A percentile compares a stretch with the other conserved stretches of the same genome.
Evolutionary conservation across 2,113 vertebrate species (phyloP).

Genomic region (Elachura formosa): DNA sequence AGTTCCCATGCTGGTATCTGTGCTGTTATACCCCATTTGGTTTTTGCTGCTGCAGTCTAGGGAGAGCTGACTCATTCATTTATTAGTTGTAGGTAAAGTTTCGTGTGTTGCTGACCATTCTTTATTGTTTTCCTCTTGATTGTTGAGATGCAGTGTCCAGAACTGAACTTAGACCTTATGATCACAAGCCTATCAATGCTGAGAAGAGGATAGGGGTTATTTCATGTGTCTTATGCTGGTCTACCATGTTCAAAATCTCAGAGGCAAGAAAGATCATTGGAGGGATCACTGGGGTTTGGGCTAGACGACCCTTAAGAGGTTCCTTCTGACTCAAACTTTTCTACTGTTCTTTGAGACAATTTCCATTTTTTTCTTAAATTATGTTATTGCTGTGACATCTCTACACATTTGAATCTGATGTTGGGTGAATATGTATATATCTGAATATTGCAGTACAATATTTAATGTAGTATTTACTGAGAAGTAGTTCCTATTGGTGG

Average conservation of each 20-base stretch:
- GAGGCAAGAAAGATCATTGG: background rate
- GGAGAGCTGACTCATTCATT: background rate
- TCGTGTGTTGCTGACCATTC: background rate
- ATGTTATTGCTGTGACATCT: background rate
- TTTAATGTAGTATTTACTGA: background rate
- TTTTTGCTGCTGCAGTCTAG: background rate
- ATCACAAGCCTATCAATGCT: background rate
- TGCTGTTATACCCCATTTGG: background rate
- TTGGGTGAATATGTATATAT: background rate
- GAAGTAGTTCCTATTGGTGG: background rate
- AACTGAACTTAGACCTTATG: background rate
- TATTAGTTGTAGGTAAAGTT: background rate
- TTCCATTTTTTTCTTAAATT: background rate
- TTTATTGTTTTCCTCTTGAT: background rate
- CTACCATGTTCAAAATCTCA: background rate
- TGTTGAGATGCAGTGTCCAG: background rate
- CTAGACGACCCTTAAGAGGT: background rate
- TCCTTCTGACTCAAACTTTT: background rate
- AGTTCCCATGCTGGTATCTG: background rate
- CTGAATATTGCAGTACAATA: background rate
- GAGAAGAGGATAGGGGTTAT: background rate
- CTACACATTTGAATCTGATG: background rate
- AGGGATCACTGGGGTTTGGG: background rate
- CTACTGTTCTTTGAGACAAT: background rate
- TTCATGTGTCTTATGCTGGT: background rate